A percentile compares a stretch with the other conserved stretches of the same genome.
Evolutionary conservation across 2,113 vertebrate genomes (phyloP).

Genomic region (Pituophis catenifer): DNA sequence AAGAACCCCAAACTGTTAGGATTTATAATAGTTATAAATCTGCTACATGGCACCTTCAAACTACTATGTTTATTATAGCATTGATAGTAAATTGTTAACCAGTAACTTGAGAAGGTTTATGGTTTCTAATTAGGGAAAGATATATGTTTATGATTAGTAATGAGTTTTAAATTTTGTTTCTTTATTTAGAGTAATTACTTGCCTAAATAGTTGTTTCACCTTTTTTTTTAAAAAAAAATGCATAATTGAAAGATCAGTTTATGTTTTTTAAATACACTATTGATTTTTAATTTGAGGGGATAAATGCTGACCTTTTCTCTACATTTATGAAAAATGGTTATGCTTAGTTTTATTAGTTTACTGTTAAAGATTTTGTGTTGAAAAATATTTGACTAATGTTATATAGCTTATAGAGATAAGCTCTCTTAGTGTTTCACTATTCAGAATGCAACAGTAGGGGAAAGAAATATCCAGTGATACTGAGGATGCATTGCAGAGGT

Average conservation of each 20-base stretch:
- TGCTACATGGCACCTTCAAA: background rate
- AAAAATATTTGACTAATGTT: background rate
- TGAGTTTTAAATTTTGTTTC: background rate
- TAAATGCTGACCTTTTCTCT: background rate
- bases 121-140: background rate
- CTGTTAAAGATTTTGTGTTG: background rate
- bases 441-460: background rate
- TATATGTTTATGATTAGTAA: background rate
- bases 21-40: background rate
- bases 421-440: background rate
- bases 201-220: background rate
- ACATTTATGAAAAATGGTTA: background rate
- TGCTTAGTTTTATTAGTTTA: background rate
- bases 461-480: background rate
- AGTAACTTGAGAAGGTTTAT: background rate
- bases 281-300: background rate
- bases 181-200: background rate
- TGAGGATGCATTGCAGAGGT: background rate
- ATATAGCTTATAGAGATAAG: background rate
- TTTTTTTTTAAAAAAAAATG: background rate
- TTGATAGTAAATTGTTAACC: background rate
- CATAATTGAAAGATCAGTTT: background rate
- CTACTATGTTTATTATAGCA: background rate
- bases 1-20: background rate
- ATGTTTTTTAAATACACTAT: background rate